A percentile compares a stretch with the other conserved stretches of the same genome.
Evolutionary conservation across 2,888 invertebrate genomes (phyloP).

Genomic region (Perizoma flavofasciatum): DNA sequence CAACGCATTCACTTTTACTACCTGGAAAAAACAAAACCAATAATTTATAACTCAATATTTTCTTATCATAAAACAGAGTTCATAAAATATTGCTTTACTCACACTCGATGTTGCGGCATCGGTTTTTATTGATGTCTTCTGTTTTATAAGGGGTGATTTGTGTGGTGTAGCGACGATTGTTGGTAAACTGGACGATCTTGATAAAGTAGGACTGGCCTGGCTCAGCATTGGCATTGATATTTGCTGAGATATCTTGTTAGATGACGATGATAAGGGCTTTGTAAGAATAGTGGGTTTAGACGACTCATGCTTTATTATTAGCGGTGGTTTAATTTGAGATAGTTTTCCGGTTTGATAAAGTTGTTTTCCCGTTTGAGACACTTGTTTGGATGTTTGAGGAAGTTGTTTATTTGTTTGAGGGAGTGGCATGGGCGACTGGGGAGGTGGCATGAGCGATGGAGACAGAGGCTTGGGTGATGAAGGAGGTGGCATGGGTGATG

Average conservation of each 20-base stretch:
- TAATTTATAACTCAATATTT: not conserved
- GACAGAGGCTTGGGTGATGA: conserved; percentile 42
- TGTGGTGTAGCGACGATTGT: conserved; percentile 58
- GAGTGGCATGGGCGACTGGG: conserved; percentile 8
- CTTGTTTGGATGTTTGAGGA: conserved; percentile 17
- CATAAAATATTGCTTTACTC: conserved; percentile 29
- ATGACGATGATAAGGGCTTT: conserved; percentile 21
- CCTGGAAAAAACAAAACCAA: conserved; percentile 32
- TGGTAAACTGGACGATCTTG: conserved; percentile 51
- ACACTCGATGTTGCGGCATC: conserved; percentile 57
- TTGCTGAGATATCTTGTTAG: conserved; percentile 35
- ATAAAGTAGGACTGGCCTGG: conserved; percentile 41
- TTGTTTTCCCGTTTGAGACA: conserved; percentile 16
- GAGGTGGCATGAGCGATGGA: conserved; percentile 18
- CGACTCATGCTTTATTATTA: conserved; percentile 26
- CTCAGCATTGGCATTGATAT: conserved; percentile 34
- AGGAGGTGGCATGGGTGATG: conserved; percentile 51
- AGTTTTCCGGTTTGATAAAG: conserved; percentile 14
- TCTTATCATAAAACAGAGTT: not conserved
- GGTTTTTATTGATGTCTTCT: conserved; percentile 61
- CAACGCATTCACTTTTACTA: conserved; percentile 41
- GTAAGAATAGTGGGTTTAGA: conserved; percentile 24
- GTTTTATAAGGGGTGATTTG: conserved; percentile 67
- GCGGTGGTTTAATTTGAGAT: conserved; percentile 13
- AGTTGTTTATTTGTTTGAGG: conserved; percentile 2